phyloP scores from a whole-genome alignment of 2,113 vertebrate genomes.

The Ictalurus punctatus region DNA sequence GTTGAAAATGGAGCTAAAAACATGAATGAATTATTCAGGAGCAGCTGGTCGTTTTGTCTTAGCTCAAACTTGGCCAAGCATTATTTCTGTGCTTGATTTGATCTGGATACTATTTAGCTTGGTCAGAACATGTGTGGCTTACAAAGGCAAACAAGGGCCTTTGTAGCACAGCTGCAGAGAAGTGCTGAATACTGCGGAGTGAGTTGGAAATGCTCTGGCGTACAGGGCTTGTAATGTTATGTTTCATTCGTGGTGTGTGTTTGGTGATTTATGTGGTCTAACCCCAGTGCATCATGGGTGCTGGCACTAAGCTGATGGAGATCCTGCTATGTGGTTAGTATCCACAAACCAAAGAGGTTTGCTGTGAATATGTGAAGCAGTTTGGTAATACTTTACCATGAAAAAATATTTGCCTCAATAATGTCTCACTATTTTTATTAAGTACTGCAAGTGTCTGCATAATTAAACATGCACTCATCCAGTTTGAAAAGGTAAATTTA shows the following conservation, averaged over 20 bases:
- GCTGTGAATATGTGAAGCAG: constrained; percentile 16
- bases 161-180: constrained; percentile 54
- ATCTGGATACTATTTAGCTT: constrained; percentile 29
- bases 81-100: constrained; percentile 21
- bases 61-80: background rate
- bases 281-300: constrained; percentile 57
- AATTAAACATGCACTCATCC: background rate
- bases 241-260: constrained; percentile 67
- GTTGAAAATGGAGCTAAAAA: background rate
- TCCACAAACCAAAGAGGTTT: constrained; percentile 47
- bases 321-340: constrained; percentile 54
- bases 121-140: constrained; percentile 21
- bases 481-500: background rate
- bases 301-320: constrained; percentile 59
- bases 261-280: constrained; percentile 60
- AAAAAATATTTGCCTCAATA: background rate
- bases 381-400: background rate
- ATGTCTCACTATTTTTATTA: background rate
- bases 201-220: constrained; percentile 48
- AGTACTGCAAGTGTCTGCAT: background rate
- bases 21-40: constrained; percentile 1
- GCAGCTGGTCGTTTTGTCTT: constrained; percentile 1
- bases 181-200: constrained; percentile 68
- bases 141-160: constrained; percentile 28
- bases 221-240: constrained; percentile 30